Conservation (phyloP, 2,113 vertebrate genomes). For the Drymodes brunneopygia region DNA sequence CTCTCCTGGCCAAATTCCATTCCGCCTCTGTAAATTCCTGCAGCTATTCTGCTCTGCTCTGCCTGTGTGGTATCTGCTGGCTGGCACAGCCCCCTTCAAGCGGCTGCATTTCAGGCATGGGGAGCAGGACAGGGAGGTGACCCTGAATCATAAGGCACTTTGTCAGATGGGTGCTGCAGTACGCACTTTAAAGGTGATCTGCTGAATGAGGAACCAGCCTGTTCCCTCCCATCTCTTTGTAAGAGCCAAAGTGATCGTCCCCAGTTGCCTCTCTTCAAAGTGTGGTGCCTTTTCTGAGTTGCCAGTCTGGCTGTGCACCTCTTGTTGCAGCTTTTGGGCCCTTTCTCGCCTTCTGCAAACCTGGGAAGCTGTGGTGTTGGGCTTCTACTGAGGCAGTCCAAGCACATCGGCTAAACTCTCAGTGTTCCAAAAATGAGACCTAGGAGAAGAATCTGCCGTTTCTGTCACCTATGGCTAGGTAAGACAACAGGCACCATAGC, state of each 20-base stretch:
- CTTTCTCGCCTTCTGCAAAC: neutral
- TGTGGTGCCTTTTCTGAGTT: neutral
- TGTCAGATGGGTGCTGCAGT: neutral
- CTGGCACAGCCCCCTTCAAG: neutral
- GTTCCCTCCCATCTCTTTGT: neutral
- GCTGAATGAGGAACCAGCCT: neutral
- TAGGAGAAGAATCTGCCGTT: neutral
- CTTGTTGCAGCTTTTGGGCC: accelerated
- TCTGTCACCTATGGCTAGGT: neutral
- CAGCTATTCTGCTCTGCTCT: neutral
- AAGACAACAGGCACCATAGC: neutral
- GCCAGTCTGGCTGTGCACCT: neutral
- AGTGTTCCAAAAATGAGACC: neutral
- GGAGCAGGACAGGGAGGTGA: neutral
- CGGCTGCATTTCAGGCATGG: neutral
- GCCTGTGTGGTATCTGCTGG: neutral
- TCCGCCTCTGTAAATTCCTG: conserved; percentile 55
- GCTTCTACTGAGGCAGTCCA: neutral
- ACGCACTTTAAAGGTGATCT: neutral
- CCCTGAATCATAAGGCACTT: neutral
- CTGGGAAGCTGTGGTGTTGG: neutral
- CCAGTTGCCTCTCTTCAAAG: neutral
- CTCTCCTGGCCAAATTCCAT: conserved; percentile 39
- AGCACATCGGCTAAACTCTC: neutral
- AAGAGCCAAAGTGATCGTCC: neutral